Base-by-base conservation (phyloP, 2,797 vertebrate species). In the Protonibea diacanthus region DNA sequence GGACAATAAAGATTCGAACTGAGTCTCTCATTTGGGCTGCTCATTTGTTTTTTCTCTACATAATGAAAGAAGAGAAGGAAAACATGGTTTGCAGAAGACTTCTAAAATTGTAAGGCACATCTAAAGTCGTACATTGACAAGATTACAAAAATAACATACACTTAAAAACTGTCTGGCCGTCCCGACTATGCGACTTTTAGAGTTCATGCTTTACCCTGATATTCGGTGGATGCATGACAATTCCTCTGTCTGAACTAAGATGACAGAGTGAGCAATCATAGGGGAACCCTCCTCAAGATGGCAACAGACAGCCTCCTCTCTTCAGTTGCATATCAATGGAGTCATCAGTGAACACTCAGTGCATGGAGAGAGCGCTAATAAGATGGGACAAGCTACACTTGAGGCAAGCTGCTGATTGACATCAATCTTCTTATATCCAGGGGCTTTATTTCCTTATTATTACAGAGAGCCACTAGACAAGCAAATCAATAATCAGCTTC, bases 381-480 rank as follows among this genome's bases (percentile, higher is more conserved):
- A 89, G 88, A 89, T 85, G 86, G 88, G 91, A 92, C 90, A 92
- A 84, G 90, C 78, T 74, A 83, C 88, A 91, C 90, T 91, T 58
- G 82, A 94, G 91, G 84, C 81, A 29, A 82, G 86, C 83, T 68
- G 79, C 93, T 94, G 91, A 90, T 92, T 93, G 92, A 90, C 94
- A 93, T 92, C 93, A 93, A 91, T 92, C 92, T 92, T 82, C 84
- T 93, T 84, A 93, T 91, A 93, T 93, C 91, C 89, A 91, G 76
- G 82, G 84, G 86, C 77, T 93, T 94, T 92, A 92, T 93, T 92
- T 93, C 87, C 93, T 88, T 94, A 93, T 94, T 94, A 94, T 93
- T 92, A 91, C 85, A 76, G 78, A 91, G 87, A 90, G 87, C 81
- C 82, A 83, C 85, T 90, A 88, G 90, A 94, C 88, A 91, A 91